phyloP scores from a whole-genome alignment of 2,113 vertebrate species.

The Struthidea cinerea region DNA sequence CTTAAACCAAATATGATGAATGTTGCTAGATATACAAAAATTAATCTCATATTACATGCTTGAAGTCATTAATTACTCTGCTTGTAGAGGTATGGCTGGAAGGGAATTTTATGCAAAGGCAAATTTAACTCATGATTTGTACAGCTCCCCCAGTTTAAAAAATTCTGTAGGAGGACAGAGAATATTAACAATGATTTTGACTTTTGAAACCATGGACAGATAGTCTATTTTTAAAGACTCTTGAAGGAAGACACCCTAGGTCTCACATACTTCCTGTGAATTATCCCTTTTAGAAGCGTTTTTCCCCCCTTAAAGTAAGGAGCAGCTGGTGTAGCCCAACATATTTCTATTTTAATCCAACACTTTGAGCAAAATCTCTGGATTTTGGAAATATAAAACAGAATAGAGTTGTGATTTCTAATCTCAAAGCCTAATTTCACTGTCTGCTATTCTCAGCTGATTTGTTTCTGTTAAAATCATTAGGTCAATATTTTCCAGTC shows the following conservation, averaged over 20 bases:
- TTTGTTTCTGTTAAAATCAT: background rate
- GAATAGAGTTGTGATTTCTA: background rate
- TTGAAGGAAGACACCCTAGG: background rate
- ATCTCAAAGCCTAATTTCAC: background rate
- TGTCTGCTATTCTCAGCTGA: background rate
- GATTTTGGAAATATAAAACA: background rate
- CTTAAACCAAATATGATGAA: slow-evolving; percentile 69
- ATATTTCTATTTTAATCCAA: background rate
- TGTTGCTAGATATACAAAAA: slow-evolving; percentile 63
- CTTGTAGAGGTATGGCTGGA: slow-evolving; percentile 21
- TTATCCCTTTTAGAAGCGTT: background rate
- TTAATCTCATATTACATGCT: slow-evolving; percentile 61
- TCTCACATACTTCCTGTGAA: background rate
- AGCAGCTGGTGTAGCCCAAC: background rate
- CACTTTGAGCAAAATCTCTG: background rate
- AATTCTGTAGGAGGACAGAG: background rate
- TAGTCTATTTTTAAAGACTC: background rate
- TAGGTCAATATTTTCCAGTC: background rate
- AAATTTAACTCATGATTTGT: slow-evolving; percentile 18
- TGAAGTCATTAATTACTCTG: slow-evolving; percentile 58
- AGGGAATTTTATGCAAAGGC: slow-evolving; percentile 32
- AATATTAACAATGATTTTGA: background rate
- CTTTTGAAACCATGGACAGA: background rate
- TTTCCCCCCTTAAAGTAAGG: background rate
- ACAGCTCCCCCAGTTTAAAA: background rate